Percentiles rank a stretch among this genome's conserved stretches.
Evolutionary conservation across 2,797 vertebrate genomes (phyloP).

Genomic region (Pseudochirops corinnae): DNA sequence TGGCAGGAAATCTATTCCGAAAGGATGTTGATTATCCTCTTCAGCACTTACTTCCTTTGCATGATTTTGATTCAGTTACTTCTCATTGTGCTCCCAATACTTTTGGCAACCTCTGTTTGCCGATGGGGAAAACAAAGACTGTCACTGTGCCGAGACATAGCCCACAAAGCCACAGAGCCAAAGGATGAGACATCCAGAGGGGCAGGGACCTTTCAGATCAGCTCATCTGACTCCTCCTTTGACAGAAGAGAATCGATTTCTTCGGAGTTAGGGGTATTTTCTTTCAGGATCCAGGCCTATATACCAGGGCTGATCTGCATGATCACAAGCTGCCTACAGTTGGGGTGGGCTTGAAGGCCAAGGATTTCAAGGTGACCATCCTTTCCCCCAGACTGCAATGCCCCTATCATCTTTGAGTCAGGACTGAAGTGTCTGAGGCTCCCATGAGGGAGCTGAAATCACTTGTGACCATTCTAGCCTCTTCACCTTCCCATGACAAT

Average conservation of each 20-base stretch:
- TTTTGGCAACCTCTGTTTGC: conserved; percentile 68
- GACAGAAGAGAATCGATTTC: conserved; percentile 5
- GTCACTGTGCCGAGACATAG: not conserved
- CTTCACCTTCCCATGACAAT: not conserved
- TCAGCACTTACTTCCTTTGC: conserved; percentile 75
- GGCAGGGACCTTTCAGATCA: not conserved
- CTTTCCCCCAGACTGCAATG: accelerated
- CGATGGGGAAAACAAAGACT: conserved; percentile 65
- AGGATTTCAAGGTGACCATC: no score
- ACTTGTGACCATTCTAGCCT: not conserved
- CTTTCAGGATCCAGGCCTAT: not conserved
- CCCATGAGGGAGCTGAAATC: not conserved
- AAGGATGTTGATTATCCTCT: conserved; percentile 73
- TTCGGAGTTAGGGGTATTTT: not conserved
- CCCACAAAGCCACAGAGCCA: not conserved
- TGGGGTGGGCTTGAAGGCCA: accelerated
- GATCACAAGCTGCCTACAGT: not conserved
- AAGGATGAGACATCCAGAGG: not conserved
- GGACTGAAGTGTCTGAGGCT: no score
- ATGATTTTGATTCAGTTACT: conserved; percentile 73
- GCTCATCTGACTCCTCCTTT: conserved; percentile 10
- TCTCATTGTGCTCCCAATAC: conserved; percentile 62
- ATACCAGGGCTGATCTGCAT: not conserved
- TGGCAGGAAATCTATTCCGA: conserved; percentile 81
- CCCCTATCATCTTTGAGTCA: not conserved